Evolutionary conservation across 1,140 invertebrate species (phyloP), one percentile per base, ranked within the genome.

Genomic region (Brachionus rubens): DNA sequence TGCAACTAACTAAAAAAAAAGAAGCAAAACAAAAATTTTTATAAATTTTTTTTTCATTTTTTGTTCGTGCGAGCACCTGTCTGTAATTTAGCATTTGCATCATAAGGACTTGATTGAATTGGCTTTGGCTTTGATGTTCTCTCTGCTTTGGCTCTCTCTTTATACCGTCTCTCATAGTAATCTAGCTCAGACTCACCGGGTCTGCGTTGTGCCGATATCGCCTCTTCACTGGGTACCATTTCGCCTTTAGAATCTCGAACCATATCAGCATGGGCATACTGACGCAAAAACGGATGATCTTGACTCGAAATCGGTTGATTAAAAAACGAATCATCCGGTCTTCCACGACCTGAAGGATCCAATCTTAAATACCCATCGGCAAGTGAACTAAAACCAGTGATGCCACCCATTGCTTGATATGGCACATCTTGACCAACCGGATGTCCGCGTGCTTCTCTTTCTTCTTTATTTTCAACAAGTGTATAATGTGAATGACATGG

Each of bases 361-460:
- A 85, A 79, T 76, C 84, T 78, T 78, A 81, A 78, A 78, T 85
- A 85, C 1, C 84, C 84, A 26, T 84, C 84, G 47, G 82, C 81
- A 12, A 85, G 77, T 9, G 84, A 85, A 16, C 81, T 83, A 78
- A 85, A 85, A 2, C 84, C 84, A 14, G 84, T 85, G 1, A 85
- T 40, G 14, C 84, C 84, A 9, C 84, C 84, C 84, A 85, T 85
- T 50, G 83, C 84, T 65, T 82, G 79, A 77, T 83, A 85, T 2
- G 79, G 79, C 6, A 62, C 75, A 41, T 81, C 81, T 59, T 83
- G 80, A 56, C 84, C 84, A 12, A 84, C 79, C 5, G 84, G 84
- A 70, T 84, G 83, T 41, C 84, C 84, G 16, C 83, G 56, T 0
- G 79, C 82, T 76, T 81, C 79, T 56, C 83, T 67, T 79, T 85